These are phyloP conservation scores for Sparus aurata DNA, from an alignment of 2,797 vertebrate species.

Conservation along the genomic window DNA sequence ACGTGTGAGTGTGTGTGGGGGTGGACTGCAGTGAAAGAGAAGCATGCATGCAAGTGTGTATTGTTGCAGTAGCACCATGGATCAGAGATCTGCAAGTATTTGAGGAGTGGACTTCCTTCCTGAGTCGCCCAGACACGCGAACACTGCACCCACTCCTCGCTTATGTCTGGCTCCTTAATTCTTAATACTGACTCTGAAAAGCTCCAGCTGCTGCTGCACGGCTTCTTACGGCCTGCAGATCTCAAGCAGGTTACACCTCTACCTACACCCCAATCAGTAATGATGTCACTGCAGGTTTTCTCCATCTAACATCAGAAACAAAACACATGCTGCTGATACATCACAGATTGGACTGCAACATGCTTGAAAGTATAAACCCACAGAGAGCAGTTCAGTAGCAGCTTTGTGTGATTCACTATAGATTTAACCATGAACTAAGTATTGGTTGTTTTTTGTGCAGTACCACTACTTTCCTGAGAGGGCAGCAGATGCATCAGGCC, in stretches of 20 bases:
- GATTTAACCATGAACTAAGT: background rate
- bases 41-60: conserved; percentile 11
- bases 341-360: conserved; percentile 8
- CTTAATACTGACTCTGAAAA: conserved; percentile 10
- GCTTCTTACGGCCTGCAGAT: background rate
- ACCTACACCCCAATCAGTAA: conserved; percentile 1
- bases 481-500: background rate
- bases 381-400: background rate
- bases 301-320: conserved; percentile 18
- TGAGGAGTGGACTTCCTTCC: conserved; percentile 78
- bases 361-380: background rate
- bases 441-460: background rate
- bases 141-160: conserved; percentile 16
- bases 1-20: conserved; percentile 21
- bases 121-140: conserved; percentile 38
- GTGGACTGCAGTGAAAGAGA: conserved; percentile 16
- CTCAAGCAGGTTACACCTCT: conserved; percentile 11
- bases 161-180: conserved; percentile 35
- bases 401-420: background rate
- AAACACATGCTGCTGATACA: conserved; percentile 4
- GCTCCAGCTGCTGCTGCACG: conserved; percentile 12
- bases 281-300: conserved; percentile 24
- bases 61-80: background rate
- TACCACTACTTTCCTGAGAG: background rate
- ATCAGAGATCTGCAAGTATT: conserved; percentile 16